These are phyloP conservation scores for Papilio aristodemus DNA, from an alignment of 1,140 invertebrate genomes.

Conservation along the genomic window DNA sequence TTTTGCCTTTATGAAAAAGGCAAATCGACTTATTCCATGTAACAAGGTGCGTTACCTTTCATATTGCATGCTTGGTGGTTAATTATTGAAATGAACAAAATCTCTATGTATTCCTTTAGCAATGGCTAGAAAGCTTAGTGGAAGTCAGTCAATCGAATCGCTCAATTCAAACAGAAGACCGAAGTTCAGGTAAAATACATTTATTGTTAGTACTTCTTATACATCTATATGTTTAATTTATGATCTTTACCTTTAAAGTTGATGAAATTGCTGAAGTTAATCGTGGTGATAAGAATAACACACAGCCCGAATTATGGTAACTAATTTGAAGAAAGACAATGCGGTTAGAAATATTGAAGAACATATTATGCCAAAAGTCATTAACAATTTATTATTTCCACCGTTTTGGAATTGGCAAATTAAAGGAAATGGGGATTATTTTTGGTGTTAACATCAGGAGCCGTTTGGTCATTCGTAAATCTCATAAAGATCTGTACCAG, in stretches of 20 bases:
- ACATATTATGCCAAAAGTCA: too few species aligned
- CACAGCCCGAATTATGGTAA: neutral
- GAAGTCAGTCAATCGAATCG: slow-evolving; percentile 53
- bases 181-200: neutral
- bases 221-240: neutral
- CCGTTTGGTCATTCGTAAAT: too few species aligned
- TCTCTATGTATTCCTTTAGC: slow-evolving; percentile 46
- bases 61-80: neutral
- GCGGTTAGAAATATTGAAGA: too few species aligned
- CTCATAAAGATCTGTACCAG: too few species aligned
- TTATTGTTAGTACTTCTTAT: neutral
- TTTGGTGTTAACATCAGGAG: too few species aligned
- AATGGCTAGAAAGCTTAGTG: slow-evolving; percentile 60
- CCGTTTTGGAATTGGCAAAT: too few species aligned
- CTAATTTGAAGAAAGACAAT: neutral
- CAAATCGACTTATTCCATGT: slow-evolving; percentile 57
- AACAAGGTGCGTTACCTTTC: slow-evolving; percentile 53
- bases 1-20: slow-evolving; percentile 66
- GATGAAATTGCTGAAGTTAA: neutral
- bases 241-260: neutral
- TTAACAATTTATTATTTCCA: too few species aligned
- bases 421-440: too few species aligned
- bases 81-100: neutral
- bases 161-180: slow-evolving; percentile 28
- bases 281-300: neutral